Evolutionary conservation across 2,888 invertebrate species (phyloP).

Genomic region (Clepsis dumicolana): DNA sequence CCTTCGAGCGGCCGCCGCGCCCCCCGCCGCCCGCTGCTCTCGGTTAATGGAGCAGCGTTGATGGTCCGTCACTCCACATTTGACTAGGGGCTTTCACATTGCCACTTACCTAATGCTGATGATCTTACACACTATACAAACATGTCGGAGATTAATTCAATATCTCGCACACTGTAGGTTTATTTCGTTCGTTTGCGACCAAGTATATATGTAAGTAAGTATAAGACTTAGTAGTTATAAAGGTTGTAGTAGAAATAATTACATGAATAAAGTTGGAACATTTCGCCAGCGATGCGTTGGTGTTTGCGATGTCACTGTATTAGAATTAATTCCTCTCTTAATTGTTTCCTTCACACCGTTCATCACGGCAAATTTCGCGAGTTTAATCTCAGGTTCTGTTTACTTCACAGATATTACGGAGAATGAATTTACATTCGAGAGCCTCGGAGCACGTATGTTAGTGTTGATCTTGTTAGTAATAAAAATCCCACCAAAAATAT

Average conservation of each 20-base stretch:
- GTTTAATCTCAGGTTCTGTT: conserved; percentile 31
- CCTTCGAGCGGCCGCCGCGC: conserved; percentile 58
- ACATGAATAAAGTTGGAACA: conserved; percentile 31
- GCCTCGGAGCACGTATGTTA: conserved; percentile 21
- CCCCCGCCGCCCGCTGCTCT: conserved; percentile 57
- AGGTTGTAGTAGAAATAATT: conserved; percentile 24
- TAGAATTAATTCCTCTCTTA: conserved; percentile 41
- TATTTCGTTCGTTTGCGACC: neutral
- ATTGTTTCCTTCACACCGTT: conserved; percentile 39
- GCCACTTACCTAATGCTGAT: conserved; percentile 68
- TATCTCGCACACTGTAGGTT: neutral
- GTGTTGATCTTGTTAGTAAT: conserved; percentile 11
- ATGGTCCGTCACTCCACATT: conserved; percentile 83
- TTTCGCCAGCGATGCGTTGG: conserved; percentile 26
- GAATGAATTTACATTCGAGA: conserved; percentile 25
- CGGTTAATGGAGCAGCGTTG: conserved; percentile 81
- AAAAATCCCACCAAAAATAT: too few species aligned
- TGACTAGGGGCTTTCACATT: conserved; percentile 82
- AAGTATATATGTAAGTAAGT: too few species aligned
- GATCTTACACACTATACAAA: conserved; percentile 58
- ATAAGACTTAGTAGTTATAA: neutral
- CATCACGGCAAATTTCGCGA: conserved; percentile 30
- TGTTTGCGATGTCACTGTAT: conserved; percentile 37
- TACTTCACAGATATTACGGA: conserved; percentile 27
- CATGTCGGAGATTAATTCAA: conserved; percentile 45